Evolutionary conservation across 2,113 vertebrate genomes (phyloP), one percentile per base, ranked within the genome.

Genomic region (Tachuris rubrigastra): DNA sequence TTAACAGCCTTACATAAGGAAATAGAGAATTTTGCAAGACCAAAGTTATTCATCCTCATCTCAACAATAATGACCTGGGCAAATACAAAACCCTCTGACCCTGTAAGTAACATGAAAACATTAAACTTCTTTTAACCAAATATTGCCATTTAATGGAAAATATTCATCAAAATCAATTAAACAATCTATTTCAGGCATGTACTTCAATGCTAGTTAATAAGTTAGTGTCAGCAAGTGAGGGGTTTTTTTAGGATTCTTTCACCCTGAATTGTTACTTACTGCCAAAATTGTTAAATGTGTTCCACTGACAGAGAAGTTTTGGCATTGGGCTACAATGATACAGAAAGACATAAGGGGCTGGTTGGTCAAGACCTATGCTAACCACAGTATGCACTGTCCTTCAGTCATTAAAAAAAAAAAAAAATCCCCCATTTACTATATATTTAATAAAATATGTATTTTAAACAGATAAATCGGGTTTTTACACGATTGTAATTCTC

Each of bases 61-160:
- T 99, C 99, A 85, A 99, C 99, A 4, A 95, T 99, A 96, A 98
- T 99, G 99, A 99, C 98, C 5, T 99, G 99, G 99, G 98, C 98
- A 1, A 97, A 97, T 68, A 99, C 98, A 93, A 99, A 98, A 91
- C 94, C 96, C 3, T 33, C 96, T 11, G 98, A 98, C 84, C 97
- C 98, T 18, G 99, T 99, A 96, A 98, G 99, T 98, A 72, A 60
- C 47, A 17, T 6, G 7, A 41, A 68, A 92, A 11, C 15, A 7
- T 47, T 82, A 7, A 31, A 4, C 2, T 27, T 27, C 22, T 44
- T 87, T 80, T 8, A 10, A 76, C 6, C 31, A 6, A 33, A 13
- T 56, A 18, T 62, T 84, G 62, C 16, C 7, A 63, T 86, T 81
- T 68, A 75, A 33, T 87, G 30, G 19, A 78, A 91, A 90, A 72